Evolutionary conservation across 1,140 invertebrate species (phyloP).

Genomic region (Drosophila bipectinata): DNA sequence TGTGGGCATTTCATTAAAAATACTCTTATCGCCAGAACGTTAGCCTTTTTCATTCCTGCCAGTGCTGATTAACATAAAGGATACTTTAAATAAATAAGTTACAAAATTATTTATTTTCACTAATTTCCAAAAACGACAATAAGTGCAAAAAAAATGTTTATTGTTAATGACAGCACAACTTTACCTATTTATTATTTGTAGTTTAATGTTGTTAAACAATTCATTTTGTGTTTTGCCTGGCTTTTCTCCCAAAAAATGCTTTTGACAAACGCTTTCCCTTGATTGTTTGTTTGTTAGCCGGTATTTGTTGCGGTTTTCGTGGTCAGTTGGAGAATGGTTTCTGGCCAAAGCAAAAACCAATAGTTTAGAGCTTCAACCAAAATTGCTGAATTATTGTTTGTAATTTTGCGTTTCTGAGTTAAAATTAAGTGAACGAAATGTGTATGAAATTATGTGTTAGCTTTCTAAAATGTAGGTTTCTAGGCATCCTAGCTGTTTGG

Average conservation of each 20-base stretch:
- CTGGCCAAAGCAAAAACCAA: slow-evolving; percentile 5
- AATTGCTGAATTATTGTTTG: neutral
- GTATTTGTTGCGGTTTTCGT: slow-evolving; percentile 64
- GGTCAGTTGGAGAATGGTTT: slow-evolving; percentile 33
- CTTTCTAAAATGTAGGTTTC: neutral
- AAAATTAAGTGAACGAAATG: neutral
- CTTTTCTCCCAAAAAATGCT: slow-evolving; percentile 13
- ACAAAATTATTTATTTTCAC: slow-evolving; percentile 48
- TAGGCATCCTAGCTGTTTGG: neutral
- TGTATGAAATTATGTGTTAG: neutral
- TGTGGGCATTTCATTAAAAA: slow-evolving; percentile 64
- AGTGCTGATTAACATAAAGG: slow-evolving; percentile 44
- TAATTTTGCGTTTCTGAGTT: neutral
- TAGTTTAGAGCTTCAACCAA: slow-evolving; percentile 1
- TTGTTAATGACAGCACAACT: slow-evolving; percentile 43
- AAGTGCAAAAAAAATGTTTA: slow-evolving; percentile 31
- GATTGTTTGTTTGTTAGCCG: slow-evolving; percentile 13
- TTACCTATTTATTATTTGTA: slow-evolving; percentile 63
- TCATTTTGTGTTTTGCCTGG: slow-evolving; percentile 10
- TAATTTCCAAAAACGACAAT: slow-evolving; percentile 23
- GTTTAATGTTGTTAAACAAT: slow-evolving; percentile 49
- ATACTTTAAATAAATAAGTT: slow-evolving; percentile 23
- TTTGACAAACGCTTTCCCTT: slow-evolving; percentile 18
- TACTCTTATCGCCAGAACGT: slow-evolving; percentile 30
- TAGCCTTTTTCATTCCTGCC: slow-evolving; percentile 17